phyloP scores from a whole-genome alignment of 1,140 invertebrate species.

The Diachasma alloeum region DNA sequence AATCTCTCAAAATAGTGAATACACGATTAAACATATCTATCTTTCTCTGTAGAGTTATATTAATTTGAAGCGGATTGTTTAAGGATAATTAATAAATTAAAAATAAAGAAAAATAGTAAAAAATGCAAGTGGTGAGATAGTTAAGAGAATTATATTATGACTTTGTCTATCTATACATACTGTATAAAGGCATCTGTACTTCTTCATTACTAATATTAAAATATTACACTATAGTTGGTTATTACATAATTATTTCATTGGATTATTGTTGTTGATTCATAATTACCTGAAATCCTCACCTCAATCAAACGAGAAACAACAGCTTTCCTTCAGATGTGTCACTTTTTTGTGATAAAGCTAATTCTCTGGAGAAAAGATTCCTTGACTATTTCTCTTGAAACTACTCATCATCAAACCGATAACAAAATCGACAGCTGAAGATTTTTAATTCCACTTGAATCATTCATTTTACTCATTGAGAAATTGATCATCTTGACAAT shows the following conservation, averaged over 20 bases:
- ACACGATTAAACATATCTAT: slow-evolving; percentile 46
- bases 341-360: background rate
- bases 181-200: slow-evolving; percentile 64
- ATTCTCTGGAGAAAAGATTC: background rate
- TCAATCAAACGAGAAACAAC: background rate
- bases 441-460: too few relatives aligned
- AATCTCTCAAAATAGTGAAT: background rate
- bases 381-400: too few relatives aligned
- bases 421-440: too few relatives aligned
- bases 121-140: slow-evolving; percentile 4
- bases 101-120: slow-evolving; percentile 33
- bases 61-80: slow-evolving; percentile 2
- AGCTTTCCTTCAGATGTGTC: too few relatives aligned
- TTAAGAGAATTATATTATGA: slow-evolving; percentile 36
- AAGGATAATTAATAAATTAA: slow-evolving; percentile 43
- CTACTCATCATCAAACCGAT: too few relatives aligned
- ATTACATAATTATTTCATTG: slow-evolving; percentile 12
- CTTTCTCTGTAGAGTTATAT: slow-evolving; percentile 37
- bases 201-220: slow-evolving; percentile 62
- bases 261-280: background rate
- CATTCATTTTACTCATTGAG: too few relatives aligned
- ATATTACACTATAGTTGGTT: slow-evolving; percentile 53
- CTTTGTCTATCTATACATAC: slow-evolving; percentile 63
- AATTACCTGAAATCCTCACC: background rate
- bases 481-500: too few relatives aligned